A percentile compares a stretch with the other conserved stretches of the same genome.
Conservation (phyloP, 2,888 invertebrate species). For the Eudasyphora cyanicolor region DNA sequence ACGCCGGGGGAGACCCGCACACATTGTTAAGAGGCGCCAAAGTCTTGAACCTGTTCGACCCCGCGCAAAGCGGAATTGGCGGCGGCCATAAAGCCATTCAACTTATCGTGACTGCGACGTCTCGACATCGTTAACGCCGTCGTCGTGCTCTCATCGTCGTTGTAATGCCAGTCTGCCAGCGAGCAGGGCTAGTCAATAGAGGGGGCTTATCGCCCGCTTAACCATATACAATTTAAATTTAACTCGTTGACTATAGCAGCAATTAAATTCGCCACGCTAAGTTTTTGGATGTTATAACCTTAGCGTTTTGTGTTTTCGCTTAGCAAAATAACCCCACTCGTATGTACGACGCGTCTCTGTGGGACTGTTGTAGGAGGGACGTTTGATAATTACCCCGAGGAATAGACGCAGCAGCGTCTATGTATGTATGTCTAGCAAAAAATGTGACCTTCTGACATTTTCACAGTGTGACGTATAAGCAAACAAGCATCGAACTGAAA, state of each 20-base stretch:
- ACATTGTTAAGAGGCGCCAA: conserved; percentile 36
- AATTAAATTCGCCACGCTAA: conserved; percentile 62
- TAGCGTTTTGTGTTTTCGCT: not conserved
- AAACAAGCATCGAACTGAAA: too few relatives aligned
- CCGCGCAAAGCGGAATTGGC: conserved; percentile 19
- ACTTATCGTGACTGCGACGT: not conserved
- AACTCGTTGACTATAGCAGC: conserved; percentile 48
- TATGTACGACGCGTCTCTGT: not conserved
- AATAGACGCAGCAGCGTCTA: not conserved
- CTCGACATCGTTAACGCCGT: not conserved
- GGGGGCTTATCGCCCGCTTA: conserved; percentile 9
- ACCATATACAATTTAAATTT: conserved; percentile 35
- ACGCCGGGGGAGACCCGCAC: not conserved
- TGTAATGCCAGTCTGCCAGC: not conserved
- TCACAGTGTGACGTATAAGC: not conserved
- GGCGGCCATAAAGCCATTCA: not conserved
- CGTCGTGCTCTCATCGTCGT: not conserved
- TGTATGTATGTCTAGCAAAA: not conserved
- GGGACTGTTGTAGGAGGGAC: conserved; percentile 8
- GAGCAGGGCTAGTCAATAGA: not conserved
- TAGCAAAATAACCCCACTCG: conserved; percentile 18
- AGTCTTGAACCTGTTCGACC: conserved; percentile 42
- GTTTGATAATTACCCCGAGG: conserved; percentile 11
- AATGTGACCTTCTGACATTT: conserved; percentile 12
- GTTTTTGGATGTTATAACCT: conserved; percentile 38